Evolutionary conservation across 2,797 vertebrate genomes (phyloP), one percentile per base, ranked within the genome.

Genomic region (Pangasius larnaudii): DNA sequence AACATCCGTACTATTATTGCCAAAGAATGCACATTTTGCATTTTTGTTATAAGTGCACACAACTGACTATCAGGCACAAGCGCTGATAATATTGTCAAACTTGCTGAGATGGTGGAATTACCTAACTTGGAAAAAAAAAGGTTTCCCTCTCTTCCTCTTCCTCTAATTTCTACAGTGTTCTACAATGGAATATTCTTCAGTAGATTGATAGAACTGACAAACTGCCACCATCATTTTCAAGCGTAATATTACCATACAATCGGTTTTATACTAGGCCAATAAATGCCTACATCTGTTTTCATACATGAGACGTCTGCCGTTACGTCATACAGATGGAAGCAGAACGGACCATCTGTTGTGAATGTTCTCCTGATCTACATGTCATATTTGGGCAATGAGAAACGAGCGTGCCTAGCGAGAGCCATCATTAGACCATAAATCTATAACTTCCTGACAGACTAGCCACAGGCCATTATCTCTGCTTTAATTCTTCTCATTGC

Each of bases 1-100:
- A 95, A 95, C 93, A 93, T 93, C 93, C 92, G 93, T 92, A 93
- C 93, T 93, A 95, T 92, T 91, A 93, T 91, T 91, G 91, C 89
- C 92, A 91, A 88, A 87, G 89, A 92, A 94, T 92, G 92, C 85
- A 86, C 92, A 93, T 94, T 94, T 94, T 95, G 94, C 95, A 95
- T 95, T 90, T 93, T 95, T 95, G 94, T 95, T 93, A 94, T 80
- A 86, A 86, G 63, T 80, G 77, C 61, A 80, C 61, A 86, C 75
- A 56, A 80, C 75, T 69, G 75, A 69, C 85, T 86, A 86, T 86
- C 72, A 46, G 72, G 77, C 75, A 67, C 61, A 82, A 82, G 33
- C 36, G 22, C 49, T 46, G 63, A 69, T 87, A 81, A 87, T 82
- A 87, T 87, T 81, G 78, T 82, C 78, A 87, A 72, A 82, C 78